Evolutionary conservation across 2,888 invertebrate species (phyloP).

Genomic region (Gymnocheta viridis): DNA sequence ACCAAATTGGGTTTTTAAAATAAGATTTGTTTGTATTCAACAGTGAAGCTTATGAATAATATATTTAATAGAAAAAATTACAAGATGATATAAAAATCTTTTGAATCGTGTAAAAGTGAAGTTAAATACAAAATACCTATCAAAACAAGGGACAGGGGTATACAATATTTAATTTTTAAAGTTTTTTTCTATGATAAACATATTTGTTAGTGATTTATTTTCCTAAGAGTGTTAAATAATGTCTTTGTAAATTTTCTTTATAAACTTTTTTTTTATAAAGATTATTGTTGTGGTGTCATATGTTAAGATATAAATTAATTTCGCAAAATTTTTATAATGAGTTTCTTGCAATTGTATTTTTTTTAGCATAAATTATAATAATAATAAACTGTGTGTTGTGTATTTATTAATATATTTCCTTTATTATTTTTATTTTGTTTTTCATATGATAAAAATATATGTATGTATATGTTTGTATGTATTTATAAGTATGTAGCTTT

Average conservation of each 20-base stretch:
- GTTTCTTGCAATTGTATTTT: slow-evolving; percentile 1
- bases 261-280: slow-evolving; percentile 35
- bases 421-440: slow-evolving; percentile 4
- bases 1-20: no score
- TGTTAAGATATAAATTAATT: slow-evolving; percentile 31
- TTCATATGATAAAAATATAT: slow-evolving; percentile 19
- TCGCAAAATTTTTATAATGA: background rate
- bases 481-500: slow-evolving; percentile 55
- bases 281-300: slow-evolving; percentile 65
- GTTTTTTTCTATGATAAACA: background rate
- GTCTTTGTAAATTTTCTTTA: background rate
- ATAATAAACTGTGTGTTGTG: slow-evolving; percentile 1
- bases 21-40: no score
- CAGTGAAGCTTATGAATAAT: no score
- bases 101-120: no score
- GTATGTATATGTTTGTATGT: slow-evolving; percentile 14
- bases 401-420: slow-evolving; percentile 4
- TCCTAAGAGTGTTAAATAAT: background rate
- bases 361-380: slow-evolving; percentile 17
- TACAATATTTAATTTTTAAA: no score
- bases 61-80: no score
- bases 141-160: no score
- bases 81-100: no score
- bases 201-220: background rate
- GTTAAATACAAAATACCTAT: no score